phyloP scores from a whole-genome alignment of 2,888 invertebrate species.

The Malacosoma neustria region DNA sequence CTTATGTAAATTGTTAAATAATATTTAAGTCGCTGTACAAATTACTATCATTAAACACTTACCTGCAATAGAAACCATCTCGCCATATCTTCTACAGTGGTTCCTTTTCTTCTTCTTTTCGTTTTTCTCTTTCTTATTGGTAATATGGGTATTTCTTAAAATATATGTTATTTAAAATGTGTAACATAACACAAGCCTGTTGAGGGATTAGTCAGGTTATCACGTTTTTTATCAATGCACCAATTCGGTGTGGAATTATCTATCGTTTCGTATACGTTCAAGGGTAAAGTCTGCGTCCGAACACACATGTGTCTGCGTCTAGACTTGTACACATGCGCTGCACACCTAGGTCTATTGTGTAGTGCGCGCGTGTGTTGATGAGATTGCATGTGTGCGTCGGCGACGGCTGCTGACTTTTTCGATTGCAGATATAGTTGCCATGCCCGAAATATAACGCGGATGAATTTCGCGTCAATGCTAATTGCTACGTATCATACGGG shows the following conservation, averaged over 20 bases:
- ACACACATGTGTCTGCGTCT: conserved; percentile 43
- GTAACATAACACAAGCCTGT: conserved; percentile 22
- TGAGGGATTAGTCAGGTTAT: conserved; percentile 50
- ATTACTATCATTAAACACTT: too few relatives aligned
- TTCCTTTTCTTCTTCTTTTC: too few relatives aligned
- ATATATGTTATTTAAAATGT: background rate
- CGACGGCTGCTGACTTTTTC: conserved; percentile 57
- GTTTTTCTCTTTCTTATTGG: too few relatives aligned
- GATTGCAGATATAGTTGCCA: conserved; percentile 65
- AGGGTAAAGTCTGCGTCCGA: conserved; percentile 65
- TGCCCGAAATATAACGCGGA: conserved; percentile 67
- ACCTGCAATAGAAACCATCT: too few relatives aligned
- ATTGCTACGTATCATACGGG: conserved; percentile 41
- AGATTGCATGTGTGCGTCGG: conserved; percentile 39
- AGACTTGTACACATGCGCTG: conserved; percentile 27
- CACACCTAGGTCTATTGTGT: conserved; percentile 53
- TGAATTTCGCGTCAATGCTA: conserved; percentile 56
- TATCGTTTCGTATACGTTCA: conserved; percentile 63
- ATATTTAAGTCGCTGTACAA: too few relatives aligned
- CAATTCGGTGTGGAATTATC: conserved; percentile 56
- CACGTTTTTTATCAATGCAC: conserved; percentile 65
- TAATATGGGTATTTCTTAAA: too few relatives aligned
- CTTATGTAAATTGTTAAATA: too few relatives aligned
- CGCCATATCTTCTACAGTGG: too few relatives aligned
- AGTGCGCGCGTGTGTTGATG: conserved; percentile 34